These are phyloP conservation scores for Nesidiocoris tenuis DNA, from an alignment of 2,888 invertebrate genomes.

Conservation along the genomic window DNA sequence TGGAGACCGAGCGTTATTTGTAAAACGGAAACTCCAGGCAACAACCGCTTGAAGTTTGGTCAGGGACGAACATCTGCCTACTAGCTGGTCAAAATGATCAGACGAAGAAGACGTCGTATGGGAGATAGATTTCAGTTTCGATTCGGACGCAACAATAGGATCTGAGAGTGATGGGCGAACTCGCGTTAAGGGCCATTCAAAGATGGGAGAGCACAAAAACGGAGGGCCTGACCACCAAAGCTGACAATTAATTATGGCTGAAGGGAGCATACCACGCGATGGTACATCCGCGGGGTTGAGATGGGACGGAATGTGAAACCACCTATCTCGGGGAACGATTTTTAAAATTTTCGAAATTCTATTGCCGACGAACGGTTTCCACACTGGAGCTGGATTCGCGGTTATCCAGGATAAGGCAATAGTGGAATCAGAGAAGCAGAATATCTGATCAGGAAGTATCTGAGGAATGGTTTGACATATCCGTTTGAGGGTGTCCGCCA, in stretches of 20 bases:
- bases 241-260: neutral
- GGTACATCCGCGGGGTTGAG: constrained; percentile 8
- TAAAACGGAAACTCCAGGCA: neutral
- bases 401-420: constrained; percentile 4
- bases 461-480: neutral
- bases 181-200: neutral
- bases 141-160: neutral
- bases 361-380: constrained; percentile 25
- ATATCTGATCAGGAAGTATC: neutral
- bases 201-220: neutral
- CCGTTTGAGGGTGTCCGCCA: neutral
- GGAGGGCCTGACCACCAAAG: constrained; percentile 30
- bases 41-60: neutral
- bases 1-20: neutral
- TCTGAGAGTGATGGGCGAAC: neutral
- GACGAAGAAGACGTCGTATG: too few species aligned
- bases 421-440: neutral
- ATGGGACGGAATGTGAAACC: constrained; percentile 10
- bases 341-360: constrained; percentile 5
- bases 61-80: neutral
- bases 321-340: neutral
- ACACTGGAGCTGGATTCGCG: neutral
- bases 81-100: neutral
- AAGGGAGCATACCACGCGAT: constrained; percentile 2
- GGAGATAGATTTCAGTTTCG: neutral